Conservation (phyloP, 2,888 invertebrate genomes). For the Pasiphila rectangulata region DNA sequence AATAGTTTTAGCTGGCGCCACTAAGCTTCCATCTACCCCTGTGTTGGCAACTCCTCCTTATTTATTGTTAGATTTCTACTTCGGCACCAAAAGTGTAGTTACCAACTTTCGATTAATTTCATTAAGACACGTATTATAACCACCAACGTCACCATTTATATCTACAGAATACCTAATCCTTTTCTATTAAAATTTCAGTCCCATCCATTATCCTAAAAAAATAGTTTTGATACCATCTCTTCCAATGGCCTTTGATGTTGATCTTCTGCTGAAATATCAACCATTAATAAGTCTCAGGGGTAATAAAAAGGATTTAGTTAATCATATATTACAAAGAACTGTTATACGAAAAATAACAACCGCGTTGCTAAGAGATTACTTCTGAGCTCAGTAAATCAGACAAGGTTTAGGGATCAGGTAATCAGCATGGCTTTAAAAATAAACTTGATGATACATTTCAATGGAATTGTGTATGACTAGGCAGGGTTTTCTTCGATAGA, state of each 20-base stretch:
- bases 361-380: slow-evolving; percentile 53
- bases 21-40: slow-evolving; percentile 16
- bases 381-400: slow-evolving; percentile 41
- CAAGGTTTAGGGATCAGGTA: too few relatives aligned
- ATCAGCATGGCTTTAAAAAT: slow-evolving; percentile 43
- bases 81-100: too few relatives aligned
- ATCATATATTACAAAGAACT: slow-evolving; percentile 58
- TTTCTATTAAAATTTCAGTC: slow-evolving; percentile 19
- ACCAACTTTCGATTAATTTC: too few relatives aligned
- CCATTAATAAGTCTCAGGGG: slow-evolving; percentile 56
- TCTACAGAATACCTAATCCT: slow-evolving; percentile 12
- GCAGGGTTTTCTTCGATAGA: slow-evolving; percentile 43
- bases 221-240: slow-evolving; percentile 27
- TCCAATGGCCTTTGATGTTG: slow-evolving; percentile 53
- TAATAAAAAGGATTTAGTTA: slow-evolving; percentile 59
- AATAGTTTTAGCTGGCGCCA: slow-evolving; percentile 42
- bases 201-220: slow-evolving; percentile 33
- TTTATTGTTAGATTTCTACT: slow-evolving; percentile 26
- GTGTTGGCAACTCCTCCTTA: slow-evolving; percentile 27
- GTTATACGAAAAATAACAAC: slow-evolving; percentile 59
- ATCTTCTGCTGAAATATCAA: slow-evolving; percentile 55
- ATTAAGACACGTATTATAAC: slow-evolving; percentile 7
- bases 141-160: slow-evolving; percentile 19
- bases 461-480: slow-evolving; percentile 39
- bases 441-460: slow-evolving; percentile 43